These are phyloP conservation scores for Bombus confusus DNA, from an alignment of 1,140 invertebrate genomes.

Conservation along the genomic window DNA sequence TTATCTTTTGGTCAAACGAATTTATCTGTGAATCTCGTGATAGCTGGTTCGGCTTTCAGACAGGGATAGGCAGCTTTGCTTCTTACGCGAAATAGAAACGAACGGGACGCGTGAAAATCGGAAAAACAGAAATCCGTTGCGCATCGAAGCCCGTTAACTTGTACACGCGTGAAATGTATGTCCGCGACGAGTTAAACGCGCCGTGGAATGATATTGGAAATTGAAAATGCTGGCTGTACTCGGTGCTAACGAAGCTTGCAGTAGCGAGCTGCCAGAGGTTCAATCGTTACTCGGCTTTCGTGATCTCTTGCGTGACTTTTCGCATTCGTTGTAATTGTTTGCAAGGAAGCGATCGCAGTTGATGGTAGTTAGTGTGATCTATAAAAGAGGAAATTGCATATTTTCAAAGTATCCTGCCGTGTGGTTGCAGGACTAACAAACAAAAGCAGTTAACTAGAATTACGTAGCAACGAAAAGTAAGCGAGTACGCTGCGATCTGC, in stretches of 20 bases:
- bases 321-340: not conserved
- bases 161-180: not conserved
- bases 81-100: not conserved
- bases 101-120: not conserved
- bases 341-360: not conserved
- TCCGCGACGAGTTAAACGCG: not conserved
- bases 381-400: not conserved
- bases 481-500: not conserved
- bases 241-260: not conserved
- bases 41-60: not conserved
- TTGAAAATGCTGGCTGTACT: conserved; percentile 11
- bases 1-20: not conserved
- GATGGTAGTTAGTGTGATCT: not conserved
- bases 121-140: too few species aligned
- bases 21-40: not conserved
- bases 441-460: not conserved
- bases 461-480: not conserved
- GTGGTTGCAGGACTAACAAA: not conserved
- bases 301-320: not conserved
- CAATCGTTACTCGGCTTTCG: not conserved
- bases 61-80: not conserved
- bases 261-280: not conserved
- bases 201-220: conserved; percentile 21
- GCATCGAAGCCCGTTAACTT: not conserved
- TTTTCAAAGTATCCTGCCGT: not conserved